Evolutionary conservation across 2,888 invertebrate genomes (phyloP), one percentile per base, ranked within the genome.

Genomic region (Micropterix aruncella): DNA sequence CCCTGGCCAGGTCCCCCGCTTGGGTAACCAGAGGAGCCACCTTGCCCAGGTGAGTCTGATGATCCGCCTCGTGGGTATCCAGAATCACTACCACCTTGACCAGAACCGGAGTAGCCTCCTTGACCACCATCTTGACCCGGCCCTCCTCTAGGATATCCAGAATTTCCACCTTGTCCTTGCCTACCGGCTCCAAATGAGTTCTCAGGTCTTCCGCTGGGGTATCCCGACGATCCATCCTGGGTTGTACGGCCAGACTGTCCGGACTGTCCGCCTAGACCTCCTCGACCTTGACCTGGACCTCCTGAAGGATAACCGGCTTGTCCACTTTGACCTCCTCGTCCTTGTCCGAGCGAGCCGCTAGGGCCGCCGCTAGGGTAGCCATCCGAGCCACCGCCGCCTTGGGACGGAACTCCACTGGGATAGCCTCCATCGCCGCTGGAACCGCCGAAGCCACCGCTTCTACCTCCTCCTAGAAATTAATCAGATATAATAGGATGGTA

Each of bases 291-390:
- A 27, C 7, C 5, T 27, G 27, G 27, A 27, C 27, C 27, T 7
- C 27, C 12, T 7, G 7, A 7, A 27, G 27, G 12, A 27, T 27
- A 27, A 7, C 27, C 27, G 27, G 27, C 5, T 27, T 5, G 12
- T 27, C 27, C 27, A 7, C 27, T 27, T 12, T 27, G 27, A 7
- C 27, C 27, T 7, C 7, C 7, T 27, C 27, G 7, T 7, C 27
- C 27, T 27, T 27, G 27, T 12, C 27, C 3, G 15, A 27, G 12
- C n/a, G 27, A 27, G 40, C 40, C 9, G 45, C 42, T 3, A 39
- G 16, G n/a, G 27, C 43, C 43, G 16, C 43, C 40, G 18, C 63
- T 64, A 1, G 68, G 64, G 46, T 68, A 68, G 1, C 68, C 68
- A 17, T 64, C 60, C 16, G 58, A 56, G 3, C 56, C 59, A 36